phyloP scores from a whole-genome alignment of 2,797 vertebrate species.

The Acestrorhynchus altus region DNA sequence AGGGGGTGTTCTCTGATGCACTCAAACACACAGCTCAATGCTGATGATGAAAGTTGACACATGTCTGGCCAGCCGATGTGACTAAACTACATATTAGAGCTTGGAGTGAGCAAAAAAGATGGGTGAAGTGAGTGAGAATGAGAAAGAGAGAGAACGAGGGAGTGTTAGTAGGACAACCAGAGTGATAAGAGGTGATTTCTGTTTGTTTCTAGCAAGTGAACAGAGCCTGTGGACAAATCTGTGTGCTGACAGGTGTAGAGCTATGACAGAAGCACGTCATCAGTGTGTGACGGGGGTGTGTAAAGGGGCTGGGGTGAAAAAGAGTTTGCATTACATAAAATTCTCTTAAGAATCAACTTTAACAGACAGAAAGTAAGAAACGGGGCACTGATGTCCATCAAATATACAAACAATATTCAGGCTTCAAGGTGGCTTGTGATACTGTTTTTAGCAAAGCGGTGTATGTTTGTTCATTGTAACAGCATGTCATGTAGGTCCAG shows the following conservation, averaged over 20 bases:
- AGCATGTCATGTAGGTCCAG: not conserved
- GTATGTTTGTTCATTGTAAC: not conserved
- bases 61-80: slow-evolving; percentile 47
- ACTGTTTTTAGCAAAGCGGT: not conserved
- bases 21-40: slow-evolving; percentile 32
- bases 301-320: not conserved
- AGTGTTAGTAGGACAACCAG: slow-evolving; percentile 32
- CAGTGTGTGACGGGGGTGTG: not conserved
- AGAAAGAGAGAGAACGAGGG: not conserved
- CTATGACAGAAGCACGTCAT: slow-evolving; percentile 20
- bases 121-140: too few species aligned
- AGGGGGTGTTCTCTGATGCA: slow-evolving; percentile 19
- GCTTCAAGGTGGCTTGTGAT: not conserved
- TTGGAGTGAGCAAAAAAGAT: slow-evolving; percentile 27
- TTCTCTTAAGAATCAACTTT: not conserved
- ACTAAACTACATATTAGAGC: slow-evolving; percentile 50
- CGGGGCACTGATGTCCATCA: not conserved
- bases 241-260: slow-evolving; percentile 40
- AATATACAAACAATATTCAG: not conserved
- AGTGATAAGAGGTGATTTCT: slow-evolving; percentile 50
- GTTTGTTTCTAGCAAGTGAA: slow-evolving; percentile 52
- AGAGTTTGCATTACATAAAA: not conserved
- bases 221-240: slow-evolving; percentile 47
- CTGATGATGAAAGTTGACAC: slow-evolving; percentile 46
- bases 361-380: not conserved